Evolutionary conservation across 2,888 invertebrate genomes (phyloP).

Genomic region (Spatulosminthurus flaviceps): DNA sequence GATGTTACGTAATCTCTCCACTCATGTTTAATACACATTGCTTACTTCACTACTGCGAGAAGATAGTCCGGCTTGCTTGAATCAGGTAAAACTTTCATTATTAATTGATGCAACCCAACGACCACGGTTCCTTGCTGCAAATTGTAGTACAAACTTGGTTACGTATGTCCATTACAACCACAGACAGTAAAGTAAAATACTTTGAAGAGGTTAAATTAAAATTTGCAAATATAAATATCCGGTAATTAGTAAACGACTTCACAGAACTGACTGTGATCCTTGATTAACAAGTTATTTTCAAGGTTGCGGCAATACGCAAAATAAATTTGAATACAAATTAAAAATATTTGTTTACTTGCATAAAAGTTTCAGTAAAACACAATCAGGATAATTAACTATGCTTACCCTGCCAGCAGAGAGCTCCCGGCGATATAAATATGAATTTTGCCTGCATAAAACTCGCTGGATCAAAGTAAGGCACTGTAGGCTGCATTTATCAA

Average conservation of each 20-base stretch:
- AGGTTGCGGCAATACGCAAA: background rate
- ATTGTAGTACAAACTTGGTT: constrained; percentile 7
- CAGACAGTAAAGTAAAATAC: no score
- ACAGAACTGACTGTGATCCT: no score
- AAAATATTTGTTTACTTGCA: no score
- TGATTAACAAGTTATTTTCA: no score
- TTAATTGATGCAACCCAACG: constrained; percentile 81
- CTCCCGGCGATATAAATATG: constrained; percentile 72
- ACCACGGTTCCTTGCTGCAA: constrained; percentile 68
- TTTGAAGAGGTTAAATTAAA: no score
- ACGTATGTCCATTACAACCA: no score
- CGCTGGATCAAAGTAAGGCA: constrained; percentile 80
- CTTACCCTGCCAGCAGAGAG: constrained; percentile 45
- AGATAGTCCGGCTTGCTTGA: constrained; percentile 82
- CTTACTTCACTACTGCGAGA: constrained; percentile 76
- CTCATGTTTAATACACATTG: background rate
- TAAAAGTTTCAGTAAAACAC: no score
- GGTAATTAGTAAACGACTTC: no score
- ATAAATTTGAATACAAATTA: constrained; percentile 6
- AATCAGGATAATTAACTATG: background rate
- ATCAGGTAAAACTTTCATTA: constrained; percentile 80
- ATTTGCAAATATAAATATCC: no score
- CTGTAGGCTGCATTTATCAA: constrained; percentile 77
- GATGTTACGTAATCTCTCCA: background rate
- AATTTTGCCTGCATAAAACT: constrained; percentile 77